Evolutionary conservation across 2,888 invertebrate species (phyloP).

Genomic region (Trichacis sp.): DNA sequence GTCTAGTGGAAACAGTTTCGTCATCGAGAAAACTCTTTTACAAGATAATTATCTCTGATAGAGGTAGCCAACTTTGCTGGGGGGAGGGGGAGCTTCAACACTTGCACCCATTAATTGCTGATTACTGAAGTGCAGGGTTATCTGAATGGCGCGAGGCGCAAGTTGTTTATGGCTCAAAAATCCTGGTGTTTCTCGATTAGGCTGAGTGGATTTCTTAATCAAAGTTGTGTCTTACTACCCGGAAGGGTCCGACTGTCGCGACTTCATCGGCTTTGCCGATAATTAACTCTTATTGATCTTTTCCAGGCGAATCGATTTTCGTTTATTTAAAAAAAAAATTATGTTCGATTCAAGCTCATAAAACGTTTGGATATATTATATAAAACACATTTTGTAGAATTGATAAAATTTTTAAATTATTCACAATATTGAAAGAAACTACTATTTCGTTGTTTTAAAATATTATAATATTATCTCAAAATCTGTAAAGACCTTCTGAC

Average conservation of each 20-base stretch:
- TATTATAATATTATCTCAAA: no score
- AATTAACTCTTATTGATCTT: background rate
- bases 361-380: no score
- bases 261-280: background rate
- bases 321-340: no score
- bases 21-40: conserved; percentile 1
- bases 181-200: background rate
- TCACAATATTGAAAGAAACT: no score
- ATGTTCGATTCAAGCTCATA: no score
- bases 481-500: no score
- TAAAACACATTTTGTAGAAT: no score
- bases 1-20: background rate
- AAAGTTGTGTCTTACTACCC: background rate
- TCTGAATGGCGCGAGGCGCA: background rate
- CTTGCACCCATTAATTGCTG: conserved; percentile 5
- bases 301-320: no score
- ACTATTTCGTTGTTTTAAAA: no score
- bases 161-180: background rate
- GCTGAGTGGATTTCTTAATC: conserved; percentile 2
- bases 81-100: background rate
- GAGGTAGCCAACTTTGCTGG: background rate
- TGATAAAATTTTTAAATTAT: no score
- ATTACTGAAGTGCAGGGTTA: conserved; percentile 1
- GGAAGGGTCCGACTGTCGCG: background rate
- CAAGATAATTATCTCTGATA: background rate